Percentiles rank a stretch among this genome's conserved stretches.
Conservation (phyloP, 2,888 invertebrate species). For the Sesamia inferens region DNA sequence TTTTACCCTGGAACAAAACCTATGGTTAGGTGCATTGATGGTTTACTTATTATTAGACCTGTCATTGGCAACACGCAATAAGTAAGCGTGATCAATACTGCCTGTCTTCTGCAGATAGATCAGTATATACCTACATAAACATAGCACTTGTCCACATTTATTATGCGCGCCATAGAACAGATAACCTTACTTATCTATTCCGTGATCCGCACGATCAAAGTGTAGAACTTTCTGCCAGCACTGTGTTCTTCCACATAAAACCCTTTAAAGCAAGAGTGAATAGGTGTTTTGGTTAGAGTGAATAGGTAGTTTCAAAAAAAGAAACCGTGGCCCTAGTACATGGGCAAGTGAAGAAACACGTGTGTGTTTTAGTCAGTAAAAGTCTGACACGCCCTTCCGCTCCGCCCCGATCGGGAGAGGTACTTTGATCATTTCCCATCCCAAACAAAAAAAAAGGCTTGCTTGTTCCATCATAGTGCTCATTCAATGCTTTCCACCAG, state of each 20-base stretch:
- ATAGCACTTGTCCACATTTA: not conserved
- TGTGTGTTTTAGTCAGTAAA: no score
- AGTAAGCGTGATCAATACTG: slow-evolving; percentile 1
- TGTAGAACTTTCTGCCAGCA: not conserved
- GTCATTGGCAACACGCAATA: not conserved
- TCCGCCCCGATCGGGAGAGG: no score
- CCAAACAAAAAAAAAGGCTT: no score
- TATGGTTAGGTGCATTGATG: not conserved
- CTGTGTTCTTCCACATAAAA: not conserved
- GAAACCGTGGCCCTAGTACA: no score
- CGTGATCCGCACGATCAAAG: not conserved
- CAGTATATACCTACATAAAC: not conserved
- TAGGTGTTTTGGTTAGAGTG: no score
- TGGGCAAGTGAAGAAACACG: no score
- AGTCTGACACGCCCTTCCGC: no score
- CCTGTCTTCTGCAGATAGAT: not conserved
- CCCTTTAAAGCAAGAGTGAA: no score
- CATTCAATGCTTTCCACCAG: not conserved
- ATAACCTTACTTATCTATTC: no score
- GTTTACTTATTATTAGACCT: no score
- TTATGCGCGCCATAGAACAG: not conserved
- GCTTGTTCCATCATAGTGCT: not conserved
- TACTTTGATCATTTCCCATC: no score
- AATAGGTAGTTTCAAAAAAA: no score
- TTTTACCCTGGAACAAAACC: not conserved